These are phyloP conservation scores for Beris morrisii DNA, from an alignment of 2,888 invertebrate genomes.

Conservation along the genomic window DNA sequence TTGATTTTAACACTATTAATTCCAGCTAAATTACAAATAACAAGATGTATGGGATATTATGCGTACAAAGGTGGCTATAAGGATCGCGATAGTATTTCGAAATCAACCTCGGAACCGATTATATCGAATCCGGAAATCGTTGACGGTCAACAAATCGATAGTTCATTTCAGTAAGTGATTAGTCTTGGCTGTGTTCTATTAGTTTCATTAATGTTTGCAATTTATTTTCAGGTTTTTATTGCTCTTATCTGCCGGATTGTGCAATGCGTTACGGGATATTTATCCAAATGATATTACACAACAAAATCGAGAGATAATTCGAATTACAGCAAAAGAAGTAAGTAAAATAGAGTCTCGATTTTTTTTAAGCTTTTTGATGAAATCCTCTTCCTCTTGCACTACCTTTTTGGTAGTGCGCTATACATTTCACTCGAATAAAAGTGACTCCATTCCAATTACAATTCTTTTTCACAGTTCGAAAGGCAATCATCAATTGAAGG, in stretches of 20 bases:
- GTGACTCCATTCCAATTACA: no score
- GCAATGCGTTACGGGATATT: slow-evolving; percentile 80
- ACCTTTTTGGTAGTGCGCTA: not conserved
- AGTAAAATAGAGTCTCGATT: not conserved
- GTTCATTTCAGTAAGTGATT: slow-evolving; percentile 58
- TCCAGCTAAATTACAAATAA: slow-evolving; percentile 59
- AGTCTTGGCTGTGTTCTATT: not conserved
- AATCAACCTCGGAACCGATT: slow-evolving; percentile 75
- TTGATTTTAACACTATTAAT: slow-evolving; percentile 26
- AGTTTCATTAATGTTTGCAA: not conserved
- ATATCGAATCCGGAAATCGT: slow-evolving; percentile 82
- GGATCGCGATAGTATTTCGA: slow-evolving; percentile 74
- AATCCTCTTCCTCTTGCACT: no score
- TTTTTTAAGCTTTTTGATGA: no score
- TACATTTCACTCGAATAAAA: not conserved
- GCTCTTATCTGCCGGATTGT: slow-evolving; percentile 82
- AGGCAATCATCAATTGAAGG: slow-evolving; percentile 76
- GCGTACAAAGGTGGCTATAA: slow-evolving; percentile 82
- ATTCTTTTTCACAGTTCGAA: slow-evolving; percentile 62
- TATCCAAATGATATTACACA: slow-evolving; percentile 70
- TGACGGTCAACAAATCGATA: slow-evolving; percentile 77
- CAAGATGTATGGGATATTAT: slow-evolving; percentile 86
- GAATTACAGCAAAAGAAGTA: slow-evolving; percentile 77
- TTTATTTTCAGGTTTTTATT: slow-evolving; percentile 67
- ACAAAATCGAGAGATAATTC: slow-evolving; percentile 78